Evolutionary conservation across 2,113 vertebrate genomes (phyloP).

Genomic region (Megaceryle maxima): DNA sequence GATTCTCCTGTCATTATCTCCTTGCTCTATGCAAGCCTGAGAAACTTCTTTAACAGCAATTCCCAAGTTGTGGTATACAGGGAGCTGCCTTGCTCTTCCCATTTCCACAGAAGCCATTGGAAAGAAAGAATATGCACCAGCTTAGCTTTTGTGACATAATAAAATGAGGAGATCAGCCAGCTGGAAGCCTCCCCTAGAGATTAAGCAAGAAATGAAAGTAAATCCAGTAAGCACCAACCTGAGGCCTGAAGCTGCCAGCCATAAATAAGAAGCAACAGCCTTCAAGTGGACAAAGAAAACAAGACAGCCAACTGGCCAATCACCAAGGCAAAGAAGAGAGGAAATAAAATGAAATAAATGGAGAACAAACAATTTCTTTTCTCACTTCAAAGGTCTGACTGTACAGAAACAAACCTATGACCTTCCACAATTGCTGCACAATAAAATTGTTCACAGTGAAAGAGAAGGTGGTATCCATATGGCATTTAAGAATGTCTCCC

Average conservation of each 20-base stretch:
- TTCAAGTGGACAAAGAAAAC: background rate
- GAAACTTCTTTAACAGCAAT: background rate
- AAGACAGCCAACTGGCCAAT: background rate
- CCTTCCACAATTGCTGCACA: background rate
- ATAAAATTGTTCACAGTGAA: background rate
- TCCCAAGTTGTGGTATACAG: background rate
- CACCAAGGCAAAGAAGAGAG: background rate
- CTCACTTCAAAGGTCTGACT: background rate
- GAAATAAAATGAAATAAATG: background rate
- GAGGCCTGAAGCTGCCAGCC: background rate
- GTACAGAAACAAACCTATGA: background rate
- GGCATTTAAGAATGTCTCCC: background rate
- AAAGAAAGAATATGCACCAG: background rate
- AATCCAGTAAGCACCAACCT: background rate
- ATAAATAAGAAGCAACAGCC: background rate
- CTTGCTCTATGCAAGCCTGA: background rate
- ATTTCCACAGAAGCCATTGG: background rate
- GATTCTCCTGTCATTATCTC: background rate
- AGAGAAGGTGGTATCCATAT: background rate
- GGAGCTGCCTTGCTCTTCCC: background rate
- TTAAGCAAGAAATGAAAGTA: slow-evolving; percentile 26
- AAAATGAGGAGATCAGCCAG: background rate
- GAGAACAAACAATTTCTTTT: background rate
- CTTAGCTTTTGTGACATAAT: background rate
- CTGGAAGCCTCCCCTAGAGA: background rate